Percentiles rank a stretch among this genome's conserved stretches.
These are phyloP conservation scores for Bombus waltoni DNA, from an alignment of 1,140 invertebrate genomes.

Conservation along the genomic window DNA sequence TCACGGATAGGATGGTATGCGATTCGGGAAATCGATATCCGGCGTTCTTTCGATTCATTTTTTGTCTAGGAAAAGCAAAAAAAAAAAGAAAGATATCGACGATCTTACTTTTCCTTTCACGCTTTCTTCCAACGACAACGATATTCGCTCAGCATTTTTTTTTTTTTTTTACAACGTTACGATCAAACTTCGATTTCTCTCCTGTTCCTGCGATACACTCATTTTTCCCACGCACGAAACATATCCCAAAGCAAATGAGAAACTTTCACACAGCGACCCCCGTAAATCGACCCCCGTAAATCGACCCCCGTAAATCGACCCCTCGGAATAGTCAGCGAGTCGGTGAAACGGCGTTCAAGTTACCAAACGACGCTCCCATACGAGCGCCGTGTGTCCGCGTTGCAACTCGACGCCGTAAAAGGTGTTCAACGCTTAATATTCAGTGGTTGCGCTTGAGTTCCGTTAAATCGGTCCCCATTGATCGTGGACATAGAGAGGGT, in stretches of 20 bases:
- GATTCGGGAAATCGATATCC: not conserved
- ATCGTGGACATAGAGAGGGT: not conserved
- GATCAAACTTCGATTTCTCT: not conserved
- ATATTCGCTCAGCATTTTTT: not conserved
- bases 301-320: not conserved
- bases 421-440: slow-evolving; percentile 32
- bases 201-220: too few relatives aligned
- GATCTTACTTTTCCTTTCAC: accelerated
- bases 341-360: slow-evolving; percentile 1
- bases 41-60: not conserved
- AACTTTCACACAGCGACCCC: too few relatives aligned
- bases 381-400: not conserved
- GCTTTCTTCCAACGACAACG: not conserved
- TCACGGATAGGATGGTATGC: not conserved
- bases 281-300: not conserved
- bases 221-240: not conserved
- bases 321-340: not conserved
- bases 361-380: slow-evolving; percentile 3
- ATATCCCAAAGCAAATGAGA: not conserved
- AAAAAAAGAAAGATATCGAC: not conserved
- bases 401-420: slow-evolving; percentile 24
- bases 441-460: slow-evolving; percentile 28
- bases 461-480: slow-evolving; percentile 32
- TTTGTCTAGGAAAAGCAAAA: not conserved
- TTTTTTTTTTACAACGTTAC: too few relatives aligned